Base-by-base conservation (phyloP, 2,113 vertebrate genomes). In the Pituophis catenifer region DNA sequence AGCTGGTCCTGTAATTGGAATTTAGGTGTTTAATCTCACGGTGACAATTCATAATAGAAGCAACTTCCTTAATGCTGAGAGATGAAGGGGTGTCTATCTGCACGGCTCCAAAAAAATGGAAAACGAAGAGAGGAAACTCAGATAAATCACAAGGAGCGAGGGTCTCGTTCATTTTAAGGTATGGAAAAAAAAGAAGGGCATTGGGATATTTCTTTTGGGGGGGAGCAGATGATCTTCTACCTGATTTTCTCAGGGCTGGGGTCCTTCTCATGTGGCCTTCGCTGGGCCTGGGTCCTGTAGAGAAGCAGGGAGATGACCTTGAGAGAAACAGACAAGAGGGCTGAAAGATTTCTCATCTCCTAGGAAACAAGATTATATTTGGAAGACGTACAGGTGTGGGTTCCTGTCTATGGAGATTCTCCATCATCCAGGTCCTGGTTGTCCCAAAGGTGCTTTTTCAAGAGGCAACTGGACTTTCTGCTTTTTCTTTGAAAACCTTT, bases 1-100 rank as follows among this genome's bases (percentile, higher is more conserved):
- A 90, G 92, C 88, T 93, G 88, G 70, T 50, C 23, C 52, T 90
- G 85, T 90, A 93, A 93, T 86, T 93, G 54, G 88, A 58, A 90
- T 93, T 93, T 93, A 93, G 92, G 88, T 26, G 29, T 86, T 86
- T 90, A 86, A 90, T 93, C 92, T 93, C 88, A 86, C 54, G 17
- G 65, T 52, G 29, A 58, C 54, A 33, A 90, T 53, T 86, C 65
- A 85, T 52, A 90, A 86, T 89, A 19, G 92, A 90, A 86, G 88
- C 54, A 24, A 29, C 52, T 90, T 33, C 44, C 29, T 86, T 33
- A 93, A 90, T 33, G 54, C 55, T 6, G 44, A 86, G 86, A 89
- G 55, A 93, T 90, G 86, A 59, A 86, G 24, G 70, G 92, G 33
- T 21, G 44, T 38, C 88, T 55, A 29, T 26, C 5, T 29, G 75